Percentiles rank a stretch among this genome's conserved stretches.
These are phyloP conservation scores for Scomber japonicus DNA, from an alignment of 2,113 vertebrate species.

Conservation along the genomic window DNA sequence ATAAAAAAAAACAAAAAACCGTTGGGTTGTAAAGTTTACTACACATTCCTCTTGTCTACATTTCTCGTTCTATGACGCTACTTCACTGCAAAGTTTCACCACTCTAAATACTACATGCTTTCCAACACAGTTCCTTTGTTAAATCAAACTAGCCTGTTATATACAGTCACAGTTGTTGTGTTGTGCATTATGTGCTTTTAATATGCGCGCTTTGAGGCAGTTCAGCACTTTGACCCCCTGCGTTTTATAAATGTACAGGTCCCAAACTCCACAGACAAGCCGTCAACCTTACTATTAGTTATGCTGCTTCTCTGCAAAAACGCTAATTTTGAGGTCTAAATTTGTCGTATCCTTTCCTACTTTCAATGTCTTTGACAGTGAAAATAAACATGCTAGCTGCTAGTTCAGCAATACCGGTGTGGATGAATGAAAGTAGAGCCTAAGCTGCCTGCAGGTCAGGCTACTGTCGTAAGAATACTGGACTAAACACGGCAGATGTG, in stretches of 20 bases:
- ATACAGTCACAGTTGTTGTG: conserved; percentile 68
- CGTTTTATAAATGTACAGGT: conserved; percentile 27
- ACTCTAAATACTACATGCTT: conserved; percentile 39
- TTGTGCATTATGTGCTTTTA: conserved; percentile 58
- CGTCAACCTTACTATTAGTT: neutral
- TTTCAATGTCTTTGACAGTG: conserved; percentile 21
- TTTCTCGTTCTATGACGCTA: conserved; percentile 56
- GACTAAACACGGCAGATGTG: conserved; percentile 9
- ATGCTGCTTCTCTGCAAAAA: neutral
- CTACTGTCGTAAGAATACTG: conserved; percentile 41
- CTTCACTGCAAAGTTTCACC: conserved; percentile 52
- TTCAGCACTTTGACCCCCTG: conserved; percentile 5
- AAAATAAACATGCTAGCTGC: conserved; percentile 18
- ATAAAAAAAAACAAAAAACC: too few species aligned
- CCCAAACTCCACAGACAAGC: neutral
- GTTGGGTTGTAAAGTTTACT: conserved; percentile 16
- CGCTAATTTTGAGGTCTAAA: neutral
- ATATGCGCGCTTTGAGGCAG: conserved; percentile 47
- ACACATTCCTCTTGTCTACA: conserved; percentile 71
- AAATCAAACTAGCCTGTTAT: conserved; percentile 43
- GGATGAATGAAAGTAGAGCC: conserved; percentile 52
- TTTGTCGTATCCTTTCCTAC: neutral
- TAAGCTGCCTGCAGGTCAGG: conserved; percentile 79
- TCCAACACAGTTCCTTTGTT: conserved; percentile 7
- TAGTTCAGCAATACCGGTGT: conserved; percentile 43